Evolutionary conservation across 1,140 invertebrate genomes (phyloP).

Genomic region (Drosophila erecta): DNA sequence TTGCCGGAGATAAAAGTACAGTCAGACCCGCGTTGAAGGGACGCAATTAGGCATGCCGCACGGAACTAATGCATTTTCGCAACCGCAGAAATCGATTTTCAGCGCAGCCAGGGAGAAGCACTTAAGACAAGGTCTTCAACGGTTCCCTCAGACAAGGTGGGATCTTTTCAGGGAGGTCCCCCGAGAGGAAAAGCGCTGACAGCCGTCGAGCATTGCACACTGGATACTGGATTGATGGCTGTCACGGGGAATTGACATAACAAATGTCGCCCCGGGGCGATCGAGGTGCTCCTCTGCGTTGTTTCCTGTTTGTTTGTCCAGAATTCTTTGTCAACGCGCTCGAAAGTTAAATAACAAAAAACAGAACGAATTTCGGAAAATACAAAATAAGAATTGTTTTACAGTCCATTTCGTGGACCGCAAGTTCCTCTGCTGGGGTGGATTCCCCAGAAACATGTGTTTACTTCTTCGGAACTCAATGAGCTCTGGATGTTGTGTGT

Average conservation of each 20-base stretch:
- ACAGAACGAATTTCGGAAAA: slow-evolving; percentile 19
- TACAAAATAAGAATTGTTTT: slow-evolving; percentile 37
- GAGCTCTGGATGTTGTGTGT: slow-evolving; percentile 27
- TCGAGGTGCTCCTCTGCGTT: slow-evolving; percentile 28
- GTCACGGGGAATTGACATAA: slow-evolving; percentile 78
- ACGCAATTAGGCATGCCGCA: slow-evolving; percentile 59
- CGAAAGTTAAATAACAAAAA: slow-evolving; percentile 42
- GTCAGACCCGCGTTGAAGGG: slow-evolving; percentile 35
- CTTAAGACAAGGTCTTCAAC: slow-evolving; percentile 35
- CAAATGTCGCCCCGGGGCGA: slow-evolving; percentile 67
- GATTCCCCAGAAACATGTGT: slow-evolving; percentile 59
- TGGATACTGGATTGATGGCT: slow-evolving; percentile 75
- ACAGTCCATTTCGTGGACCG: slow-evolving; percentile 13
- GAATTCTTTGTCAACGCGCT: slow-evolving; percentile 74
- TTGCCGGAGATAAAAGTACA: slow-evolving; percentile 11
- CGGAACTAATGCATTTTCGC: slow-evolving; percentile 67
- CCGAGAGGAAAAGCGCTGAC: slow-evolving; percentile 38
- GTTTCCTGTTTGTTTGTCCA: slow-evolving; percentile 62
- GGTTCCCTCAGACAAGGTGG: slow-evolving; percentile 52
- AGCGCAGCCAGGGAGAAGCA: slow-evolving; percentile 54
- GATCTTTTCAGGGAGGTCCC: slow-evolving; percentile 48
- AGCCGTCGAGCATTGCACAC: slow-evolving; percentile 53
- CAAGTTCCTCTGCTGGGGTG: slow-evolving; percentile 46
- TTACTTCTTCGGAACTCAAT: slow-evolving; percentile 47
- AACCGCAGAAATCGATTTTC: slow-evolving; percentile 69